Percentiles rank a stretch among this genome's conserved stretches.
Evolutionary conservation across 2,888 invertebrate species (phyloP).

Genomic region (Charanyca ferruginea): DNA sequence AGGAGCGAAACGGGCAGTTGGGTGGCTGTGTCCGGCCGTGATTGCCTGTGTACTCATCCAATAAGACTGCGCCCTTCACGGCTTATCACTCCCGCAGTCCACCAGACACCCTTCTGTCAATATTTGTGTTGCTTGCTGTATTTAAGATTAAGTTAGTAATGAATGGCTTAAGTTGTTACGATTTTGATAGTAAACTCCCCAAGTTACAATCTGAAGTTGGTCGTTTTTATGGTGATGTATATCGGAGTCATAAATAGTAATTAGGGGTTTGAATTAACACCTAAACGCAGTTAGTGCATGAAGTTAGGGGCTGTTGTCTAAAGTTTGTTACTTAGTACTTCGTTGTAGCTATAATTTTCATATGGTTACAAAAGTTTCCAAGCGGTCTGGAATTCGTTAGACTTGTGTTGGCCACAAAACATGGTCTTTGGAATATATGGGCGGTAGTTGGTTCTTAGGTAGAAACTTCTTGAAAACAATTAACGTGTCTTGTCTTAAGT

Average conservation of each 20-base stretch:
- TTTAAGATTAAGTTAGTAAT: slow-evolving; percentile 63
- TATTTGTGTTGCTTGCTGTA: slow-evolving; percentile 65
- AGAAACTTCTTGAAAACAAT: background rate
- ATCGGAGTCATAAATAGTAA: slow-evolving; percentile 50
- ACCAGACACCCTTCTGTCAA: slow-evolving; percentile 62
- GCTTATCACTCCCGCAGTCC: slow-evolving; percentile 67
- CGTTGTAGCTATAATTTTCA: slow-evolving; percentile 17
- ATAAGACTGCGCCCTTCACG: slow-evolving; percentile 73
- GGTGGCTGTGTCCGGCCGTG: slow-evolving; percentile 63
- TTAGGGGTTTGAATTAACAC: slow-evolving; percentile 33
- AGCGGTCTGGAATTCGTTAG: slow-evolving; percentile 21
- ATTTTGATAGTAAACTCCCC: slow-evolving; percentile 46
- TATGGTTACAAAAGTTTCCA: slow-evolving; percentile 16
- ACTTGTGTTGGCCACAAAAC: slow-evolving; percentile 7
- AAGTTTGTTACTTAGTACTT: slow-evolving; percentile 48
- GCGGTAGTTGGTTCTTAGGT: background rate
- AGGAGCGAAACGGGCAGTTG: slow-evolving; percentile 67
- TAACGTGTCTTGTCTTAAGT: background rate
- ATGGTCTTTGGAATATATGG: background rate
- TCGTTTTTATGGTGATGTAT: slow-evolving; percentile 39
- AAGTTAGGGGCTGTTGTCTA: slow-evolving; percentile 25
- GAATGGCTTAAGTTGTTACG: slow-evolving; percentile 55
- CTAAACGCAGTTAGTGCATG: slow-evolving; percentile 34
- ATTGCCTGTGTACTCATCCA: slow-evolving; percentile 76
- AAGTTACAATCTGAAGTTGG: slow-evolving; percentile 29